Evolutionary conservation across 2,888 invertebrate species (phyloP), one percentile per base, ranked within the genome.

Genomic region (Biston stratarius): DNA sequence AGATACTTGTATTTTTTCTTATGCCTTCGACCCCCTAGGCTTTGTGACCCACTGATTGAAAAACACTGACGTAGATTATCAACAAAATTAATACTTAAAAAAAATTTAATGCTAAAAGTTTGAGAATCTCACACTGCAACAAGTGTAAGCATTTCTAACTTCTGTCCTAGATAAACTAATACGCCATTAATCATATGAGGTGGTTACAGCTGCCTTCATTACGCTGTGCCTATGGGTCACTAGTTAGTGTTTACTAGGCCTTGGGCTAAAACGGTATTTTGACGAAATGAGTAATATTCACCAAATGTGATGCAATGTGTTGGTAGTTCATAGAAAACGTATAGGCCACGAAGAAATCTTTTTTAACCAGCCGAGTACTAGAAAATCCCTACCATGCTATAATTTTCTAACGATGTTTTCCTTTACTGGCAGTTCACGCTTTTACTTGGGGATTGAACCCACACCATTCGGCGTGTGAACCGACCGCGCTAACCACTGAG

Each of bases 111-210:
- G 24, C 24, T 24, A 38, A 76, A 71, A 87, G 78, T 89, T 92
- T 92, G 89, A 85, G 85, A 77, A 60, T 63, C 86, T 0, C 64
- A 36, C 64, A 1, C 9, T 15, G 69, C 61, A 79, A 88, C 92
- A 91, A 93, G 93, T 93, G 92, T 87, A 92, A 89, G 89, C 89
- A 89, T 91, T 88, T 87, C 88, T 82, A 78, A 79, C 77, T 78
- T 75, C 74, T 86, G 92, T 80, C 91, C 92, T 90, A 92, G 89
- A 87, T 92, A 81, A 74, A 61, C 73, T 74, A 73, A 76, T 75
- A 81, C 68, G 55, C 69, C 82, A 89, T 90, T 84, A 84, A 89
- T 88, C 85, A 87, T 82, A 73, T 70, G 69, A 73, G 74, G 72
- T 72, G 74, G 72, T 52, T 63, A 69, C 77, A 49, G 45, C 47